A percentile compares a stretch with the other conserved stretches of the same genome.
Evolutionary conservation across 1,140 invertebrate genomes (phyloP).

Genomic region (Drosophila ironensis): DNA sequence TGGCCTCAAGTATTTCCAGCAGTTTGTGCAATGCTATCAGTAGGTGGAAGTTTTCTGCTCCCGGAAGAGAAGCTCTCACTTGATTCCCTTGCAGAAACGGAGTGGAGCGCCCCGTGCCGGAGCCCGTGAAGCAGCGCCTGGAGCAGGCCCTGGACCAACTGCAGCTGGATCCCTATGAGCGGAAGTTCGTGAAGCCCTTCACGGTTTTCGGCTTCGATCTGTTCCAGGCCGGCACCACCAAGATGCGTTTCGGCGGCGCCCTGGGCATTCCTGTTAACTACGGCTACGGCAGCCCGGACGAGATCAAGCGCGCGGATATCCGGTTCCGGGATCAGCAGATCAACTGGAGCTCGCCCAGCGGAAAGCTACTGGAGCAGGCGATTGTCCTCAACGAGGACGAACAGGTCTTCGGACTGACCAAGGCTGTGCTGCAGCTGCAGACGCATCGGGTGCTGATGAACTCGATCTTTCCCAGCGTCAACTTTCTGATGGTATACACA

Average conservation of each 20-base stretch:
- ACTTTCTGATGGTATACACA: slow-evolving; percentile 83
- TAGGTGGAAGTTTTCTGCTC: too few species aligned
- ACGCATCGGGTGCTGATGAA: slow-evolving; percentile 84
- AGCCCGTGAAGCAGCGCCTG: slow-evolving; percentile 78
- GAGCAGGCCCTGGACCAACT: slow-evolving; percentile 83
- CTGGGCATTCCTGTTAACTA: slow-evolving; percentile 87
- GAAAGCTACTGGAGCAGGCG: slow-evolving; percentile 85
- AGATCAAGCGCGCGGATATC: slow-evolving; percentile 83
- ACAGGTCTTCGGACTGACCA: slow-evolving; percentile 89
- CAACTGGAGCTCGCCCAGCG: slow-evolving; percentile 85
- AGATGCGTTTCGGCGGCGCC: slow-evolving; percentile 82
- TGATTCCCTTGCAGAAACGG: slow-evolving; percentile 80
- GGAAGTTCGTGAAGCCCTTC: slow-evolving; percentile 84
- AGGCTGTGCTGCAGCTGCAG: slow-evolving; percentile 86
- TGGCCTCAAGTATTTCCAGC: slow-evolving; percentile 83
- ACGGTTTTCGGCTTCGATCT: slow-evolving; percentile 86
- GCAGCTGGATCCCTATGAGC: slow-evolving; percentile 77
- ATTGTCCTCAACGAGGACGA: slow-evolving; percentile 88
- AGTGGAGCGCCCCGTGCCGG: slow-evolving; percentile 79
- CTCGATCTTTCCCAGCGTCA: slow-evolving; percentile 82
- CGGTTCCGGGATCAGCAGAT: slow-evolving; percentile 83
- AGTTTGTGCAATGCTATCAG: slow-evolving; percentile 84
- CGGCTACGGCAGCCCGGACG: slow-evolving; percentile 81
- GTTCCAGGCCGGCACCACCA: slow-evolving; percentile 82
- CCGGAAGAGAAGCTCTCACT: too few species aligned